Percentiles rank a stretch among this genome's conserved stretches.
phyloP scores from a whole-genome alignment of 2,113 vertebrate genomes.

The Sciurus niger region DNA sequence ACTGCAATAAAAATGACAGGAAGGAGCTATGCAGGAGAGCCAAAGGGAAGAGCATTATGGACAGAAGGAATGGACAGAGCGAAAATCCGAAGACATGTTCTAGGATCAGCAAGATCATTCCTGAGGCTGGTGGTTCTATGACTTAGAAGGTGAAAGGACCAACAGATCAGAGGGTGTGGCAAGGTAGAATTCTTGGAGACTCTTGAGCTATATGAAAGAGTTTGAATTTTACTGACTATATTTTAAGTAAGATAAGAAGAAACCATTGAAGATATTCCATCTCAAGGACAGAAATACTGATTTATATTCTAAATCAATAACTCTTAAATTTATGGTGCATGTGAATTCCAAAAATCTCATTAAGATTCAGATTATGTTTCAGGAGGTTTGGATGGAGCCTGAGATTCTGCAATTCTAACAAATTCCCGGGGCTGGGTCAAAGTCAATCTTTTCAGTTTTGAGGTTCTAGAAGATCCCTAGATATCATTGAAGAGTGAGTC shows the following conservation, averaged over 20 bases:
- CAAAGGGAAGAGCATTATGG: background rate
- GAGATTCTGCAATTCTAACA: background rate
- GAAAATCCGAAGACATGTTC: background rate
- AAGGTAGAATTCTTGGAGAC: background rate
- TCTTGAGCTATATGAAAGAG: background rate
- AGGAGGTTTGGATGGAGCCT: background rate
- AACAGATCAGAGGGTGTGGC: background rate
- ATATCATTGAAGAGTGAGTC: background rate
- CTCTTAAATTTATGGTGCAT: background rate
- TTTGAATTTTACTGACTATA: background rate
- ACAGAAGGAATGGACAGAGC: background rate
- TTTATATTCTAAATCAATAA: background rate
- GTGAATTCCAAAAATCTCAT: background rate
- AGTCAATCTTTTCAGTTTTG: background rate
- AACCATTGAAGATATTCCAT: background rate
- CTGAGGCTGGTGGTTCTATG: background rate
- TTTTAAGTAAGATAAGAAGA: background rate
- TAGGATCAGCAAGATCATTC: background rate
- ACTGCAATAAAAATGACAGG: background rate
- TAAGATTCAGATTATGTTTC: background rate
- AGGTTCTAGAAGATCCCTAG: background rate
- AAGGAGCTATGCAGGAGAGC: background rate
- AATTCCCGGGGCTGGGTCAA: background rate
- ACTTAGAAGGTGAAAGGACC: background rate
- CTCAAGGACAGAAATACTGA: background rate